A percentile compares a stretch with the other conserved stretches of the same genome.
phyloP scores from a whole-genome alignment of 1,140 invertebrate species.

The Linepithema humile region DNA sequence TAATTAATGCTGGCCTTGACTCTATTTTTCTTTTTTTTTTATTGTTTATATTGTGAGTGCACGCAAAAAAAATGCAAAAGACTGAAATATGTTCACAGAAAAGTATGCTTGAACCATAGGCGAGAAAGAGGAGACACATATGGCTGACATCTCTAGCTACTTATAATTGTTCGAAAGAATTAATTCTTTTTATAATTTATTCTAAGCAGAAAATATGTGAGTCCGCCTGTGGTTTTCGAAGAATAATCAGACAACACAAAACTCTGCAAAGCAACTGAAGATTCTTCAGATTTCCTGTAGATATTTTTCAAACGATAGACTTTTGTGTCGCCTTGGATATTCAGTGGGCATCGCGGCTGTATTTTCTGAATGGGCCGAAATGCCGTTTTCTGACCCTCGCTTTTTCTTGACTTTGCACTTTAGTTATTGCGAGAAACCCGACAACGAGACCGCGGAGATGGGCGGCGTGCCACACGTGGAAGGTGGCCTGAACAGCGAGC shows the following conservation, averaged over 20 bases:
- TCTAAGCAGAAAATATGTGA: not conserved
- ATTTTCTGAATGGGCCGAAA: no score
- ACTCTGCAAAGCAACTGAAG: not conserved
- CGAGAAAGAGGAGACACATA: not conserved
- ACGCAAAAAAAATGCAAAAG: not conserved
- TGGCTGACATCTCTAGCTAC: not conserved
- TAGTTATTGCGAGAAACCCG: conserved; percentile 86
- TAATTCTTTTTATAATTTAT: no score
- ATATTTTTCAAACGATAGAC: not conserved
- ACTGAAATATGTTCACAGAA: not conserved
- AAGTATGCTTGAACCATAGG: not conserved
- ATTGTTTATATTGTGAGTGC: not conserved
- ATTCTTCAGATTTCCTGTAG: not conserved
- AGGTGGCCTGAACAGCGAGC: conserved; percentile 89
- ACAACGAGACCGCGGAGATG: conserved; percentile 85
- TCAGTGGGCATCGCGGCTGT: not conserved
- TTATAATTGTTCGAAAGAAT: no score
- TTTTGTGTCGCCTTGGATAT: not conserved
- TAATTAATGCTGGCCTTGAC: not conserved
- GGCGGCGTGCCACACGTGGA: conserved; percentile 87
- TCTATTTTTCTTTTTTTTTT: not conserved
- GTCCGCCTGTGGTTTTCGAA: not conserved
- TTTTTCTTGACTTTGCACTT: conserved; percentile 66
- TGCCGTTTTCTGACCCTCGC: not conserved
- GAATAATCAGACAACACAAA: not conserved